Conservation (phyloP, 2,888 invertebrate species). For the Slavum lentiscoides region DNA sequence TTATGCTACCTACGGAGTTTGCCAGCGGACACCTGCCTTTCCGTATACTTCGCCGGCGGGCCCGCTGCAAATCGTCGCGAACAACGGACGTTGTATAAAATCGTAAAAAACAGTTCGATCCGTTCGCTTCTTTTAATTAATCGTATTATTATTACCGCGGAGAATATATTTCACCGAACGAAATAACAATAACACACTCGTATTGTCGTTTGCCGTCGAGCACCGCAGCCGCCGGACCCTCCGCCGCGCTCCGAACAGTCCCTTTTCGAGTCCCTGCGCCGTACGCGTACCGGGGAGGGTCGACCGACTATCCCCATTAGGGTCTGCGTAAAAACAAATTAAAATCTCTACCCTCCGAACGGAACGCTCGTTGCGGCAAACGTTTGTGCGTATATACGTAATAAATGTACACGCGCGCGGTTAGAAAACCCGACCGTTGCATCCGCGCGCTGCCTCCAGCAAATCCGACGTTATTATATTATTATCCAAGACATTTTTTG, state of each 20-base stretch:
- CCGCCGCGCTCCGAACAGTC: no score
- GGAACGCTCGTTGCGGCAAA: not conserved
- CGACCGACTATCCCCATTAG: slow-evolving; percentile 31
- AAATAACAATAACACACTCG: not conserved
- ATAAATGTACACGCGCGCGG: not conserved
- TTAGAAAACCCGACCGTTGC: not conserved
- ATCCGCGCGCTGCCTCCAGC: no score
- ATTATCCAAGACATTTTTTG: no score
- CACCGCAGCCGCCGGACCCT: not conserved
- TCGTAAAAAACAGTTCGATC: not conserved
- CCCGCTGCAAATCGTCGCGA: no score
- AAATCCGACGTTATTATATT: no score
- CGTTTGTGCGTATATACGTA: no score
- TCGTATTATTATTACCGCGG: slow-evolving; percentile 24
- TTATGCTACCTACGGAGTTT: no score
- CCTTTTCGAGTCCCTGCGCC: slow-evolving; percentile 15
- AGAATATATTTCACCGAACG: slow-evolving; percentile 2
- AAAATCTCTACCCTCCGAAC: slow-evolving; percentile 31
- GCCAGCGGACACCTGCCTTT: no score
- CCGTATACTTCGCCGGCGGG: no score
- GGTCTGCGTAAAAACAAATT: slow-evolving; percentile 43
- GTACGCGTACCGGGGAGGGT: not conserved
- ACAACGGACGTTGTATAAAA: no score
- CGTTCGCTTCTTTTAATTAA: slow-evolving; percentile 34
- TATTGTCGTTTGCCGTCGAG: slow-evolving; percentile 33